Conservation (phyloP, 2,797 vertebrate species). For the Liasis olivaceus region DNA sequence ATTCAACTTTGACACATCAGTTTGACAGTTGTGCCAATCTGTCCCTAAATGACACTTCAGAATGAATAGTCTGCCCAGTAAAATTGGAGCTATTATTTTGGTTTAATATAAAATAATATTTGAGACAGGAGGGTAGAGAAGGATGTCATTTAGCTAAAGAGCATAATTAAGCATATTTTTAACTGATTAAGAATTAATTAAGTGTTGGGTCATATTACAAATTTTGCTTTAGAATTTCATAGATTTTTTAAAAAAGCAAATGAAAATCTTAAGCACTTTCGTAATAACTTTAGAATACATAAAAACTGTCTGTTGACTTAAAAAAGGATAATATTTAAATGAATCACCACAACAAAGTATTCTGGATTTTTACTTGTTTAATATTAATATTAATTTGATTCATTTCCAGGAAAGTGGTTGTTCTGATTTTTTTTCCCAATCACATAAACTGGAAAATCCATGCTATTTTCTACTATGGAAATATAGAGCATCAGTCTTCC, state of each 20-base stretch:
- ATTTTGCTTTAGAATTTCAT: not conserved
- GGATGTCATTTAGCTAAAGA: not conserved
- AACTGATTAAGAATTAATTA: not conserved
- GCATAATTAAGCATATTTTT: not conserved
- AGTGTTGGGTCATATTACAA: not conserved
- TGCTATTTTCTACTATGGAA: slow-evolving; percentile 1
- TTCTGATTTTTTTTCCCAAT: not conserved
- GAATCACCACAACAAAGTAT: not conserved
- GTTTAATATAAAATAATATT: not conserved
- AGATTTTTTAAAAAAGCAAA: not conserved
- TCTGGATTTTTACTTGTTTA: not conserved
- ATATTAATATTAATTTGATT: not conserved
- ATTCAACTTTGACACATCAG: not conserved
- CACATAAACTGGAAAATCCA: not conserved
- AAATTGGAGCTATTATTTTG: not conserved
- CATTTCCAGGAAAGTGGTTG: not conserved
- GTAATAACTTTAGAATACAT: not conserved
- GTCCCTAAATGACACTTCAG: not conserved
- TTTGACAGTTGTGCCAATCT: not conserved
- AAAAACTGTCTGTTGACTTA: not conserved
- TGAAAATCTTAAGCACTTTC: not conserved
- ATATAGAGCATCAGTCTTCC: slow-evolving; percentile 19
- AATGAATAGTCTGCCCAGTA: not conserved
- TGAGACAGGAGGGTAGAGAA: not conserved
- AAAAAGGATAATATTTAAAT: not conserved